Base-by-base conservation (phyloP, 2,113 vertebrate species). In the Xenopus laevis region DNA sequence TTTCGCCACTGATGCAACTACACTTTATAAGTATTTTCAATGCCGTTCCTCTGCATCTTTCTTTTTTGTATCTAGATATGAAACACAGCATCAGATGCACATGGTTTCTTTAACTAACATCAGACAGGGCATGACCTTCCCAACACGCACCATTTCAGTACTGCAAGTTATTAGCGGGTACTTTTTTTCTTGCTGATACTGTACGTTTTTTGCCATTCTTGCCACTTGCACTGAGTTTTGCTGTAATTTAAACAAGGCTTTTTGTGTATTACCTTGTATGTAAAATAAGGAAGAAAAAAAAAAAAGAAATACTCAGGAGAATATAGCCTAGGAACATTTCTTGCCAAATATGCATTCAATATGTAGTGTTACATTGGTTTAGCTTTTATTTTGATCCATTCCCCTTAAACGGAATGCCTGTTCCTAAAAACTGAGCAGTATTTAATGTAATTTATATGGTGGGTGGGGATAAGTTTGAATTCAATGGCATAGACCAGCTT, bases 261-360 rank as follows among this genome's bases (percentile, higher is more conserved):
- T 86, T 89, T 91, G 88, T 92, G 81, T 83, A 86, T 86, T 89
- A 88, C 87, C 90, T 87, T 85, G 86, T 92, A 88, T 90, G 80
- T 85, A 83, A 85, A 88, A 87, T 79, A 84, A 89, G 85, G 84
- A 80, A 84, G 88, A 86, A 86, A 83, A 88, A 87, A 88, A 27
- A 44, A 65, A 71, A 78, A 86, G 84, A 89, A 92, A 87, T 88
- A 89, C 91, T 92, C 91, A 92, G 91, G 91, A 91, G 87, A 89
- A 89, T 87, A 89, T 89, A 85, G 88, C 78, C 80, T 92, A 88
- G 86, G 83, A 88, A 79, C 71, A 86, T 87, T 89, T 72, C 90
- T 92, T 92, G 91, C 91, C 91, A 92, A 92, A 92, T 92, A 92
- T 82, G 81, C 89, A 87, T 88, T 87, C 86, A 86, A 88, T 87